phyloP scores from a whole-genome alignment of 1,140 invertebrate species.

The Bombus sylvicola region DNA sequence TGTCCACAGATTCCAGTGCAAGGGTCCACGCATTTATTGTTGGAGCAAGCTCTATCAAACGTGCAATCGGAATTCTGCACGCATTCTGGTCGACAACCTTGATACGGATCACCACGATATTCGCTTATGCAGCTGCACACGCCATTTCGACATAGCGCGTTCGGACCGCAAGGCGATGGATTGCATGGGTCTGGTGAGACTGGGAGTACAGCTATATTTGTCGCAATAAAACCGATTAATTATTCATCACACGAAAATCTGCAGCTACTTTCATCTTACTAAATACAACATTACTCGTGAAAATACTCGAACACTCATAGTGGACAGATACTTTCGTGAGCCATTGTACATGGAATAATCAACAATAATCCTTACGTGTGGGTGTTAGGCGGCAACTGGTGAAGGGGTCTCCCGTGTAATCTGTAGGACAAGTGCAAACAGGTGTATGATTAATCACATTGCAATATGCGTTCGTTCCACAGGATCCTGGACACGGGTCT shows the following conservation, averaged over 20 bases:
- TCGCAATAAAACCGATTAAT: background rate
- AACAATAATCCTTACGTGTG: slow-evolving; percentile 60
- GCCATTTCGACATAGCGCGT: slow-evolving; percentile 78
- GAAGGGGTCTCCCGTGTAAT: slow-evolving; percentile 86
- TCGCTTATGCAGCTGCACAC: slow-evolving; percentile 80
- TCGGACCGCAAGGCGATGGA: slow-evolving; percentile 84
- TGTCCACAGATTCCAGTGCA: slow-evolving; percentile 88
- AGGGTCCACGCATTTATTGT: slow-evolving; percentile 89
- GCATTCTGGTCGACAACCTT: slow-evolving; percentile 83
- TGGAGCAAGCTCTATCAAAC: slow-evolving; percentile 86
- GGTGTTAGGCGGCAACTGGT: slow-evolving; percentile 82
- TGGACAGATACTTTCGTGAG: background rate
- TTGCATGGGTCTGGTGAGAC: slow-evolving; percentile 78
- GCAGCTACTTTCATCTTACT: too few species aligned
- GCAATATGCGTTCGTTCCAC: slow-evolving; percentile 86
- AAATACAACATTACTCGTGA: too few species aligned
- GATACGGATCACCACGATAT: slow-evolving; percentile 82
- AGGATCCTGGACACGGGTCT: slow-evolving; percentile 89
- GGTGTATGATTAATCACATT: slow-evolving; percentile 84
- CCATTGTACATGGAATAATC: background rate
- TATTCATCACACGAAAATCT: background rate
- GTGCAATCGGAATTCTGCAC: slow-evolving; percentile 88
- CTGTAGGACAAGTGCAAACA: slow-evolving; percentile 83
- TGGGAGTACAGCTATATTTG: slow-evolving; percentile 58
- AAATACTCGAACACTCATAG: too few species aligned